Evolutionary conservation across 2,888 invertebrate genomes (phyloP).

Genomic region (Notodonta ziczac): DNA sequence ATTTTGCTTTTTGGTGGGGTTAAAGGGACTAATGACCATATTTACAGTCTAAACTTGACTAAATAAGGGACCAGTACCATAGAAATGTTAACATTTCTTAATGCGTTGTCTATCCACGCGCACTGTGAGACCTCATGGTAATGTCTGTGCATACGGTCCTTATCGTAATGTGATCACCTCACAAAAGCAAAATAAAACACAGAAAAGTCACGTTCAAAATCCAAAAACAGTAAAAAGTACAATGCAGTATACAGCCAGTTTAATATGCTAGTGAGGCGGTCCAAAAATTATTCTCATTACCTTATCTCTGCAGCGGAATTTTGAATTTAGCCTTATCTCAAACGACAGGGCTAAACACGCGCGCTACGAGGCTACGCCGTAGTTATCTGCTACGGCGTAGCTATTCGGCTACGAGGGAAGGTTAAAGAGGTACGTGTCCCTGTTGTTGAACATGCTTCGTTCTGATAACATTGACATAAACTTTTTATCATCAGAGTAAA

Average conservation of each 20-base stretch:
- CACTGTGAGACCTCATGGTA: too few species aligned
- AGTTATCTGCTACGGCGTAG: conserved; percentile 56
- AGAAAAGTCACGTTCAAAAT: neutral
- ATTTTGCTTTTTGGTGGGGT: too few species aligned
- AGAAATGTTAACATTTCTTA: too few species aligned
- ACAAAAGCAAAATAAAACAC: too few species aligned
- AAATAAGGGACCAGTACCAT: too few species aligned
- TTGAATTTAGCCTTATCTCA: conserved; percentile 67
- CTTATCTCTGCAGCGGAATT: conserved; percentile 65
- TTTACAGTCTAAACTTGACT: too few species aligned
- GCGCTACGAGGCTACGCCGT: conserved; percentile 48
- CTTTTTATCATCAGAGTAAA: neutral
- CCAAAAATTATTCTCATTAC: conserved; percentile 72
- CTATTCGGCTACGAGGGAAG: conserved; percentile 4
- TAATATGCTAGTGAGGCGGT: conserved; percentile 56
- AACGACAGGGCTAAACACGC: conserved; percentile 58
- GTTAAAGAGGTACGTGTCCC: conserved; percentile 7
- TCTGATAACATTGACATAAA: conserved; percentile 5
- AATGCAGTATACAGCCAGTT: conserved; percentile 25
- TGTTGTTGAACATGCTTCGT: conserved; percentile 3
- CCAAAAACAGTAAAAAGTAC: neutral
- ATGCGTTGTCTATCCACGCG: too few species aligned
- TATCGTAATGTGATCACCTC: too few species aligned
- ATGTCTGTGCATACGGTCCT: too few species aligned
- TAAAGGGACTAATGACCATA: too few species aligned